A percentile compares a stretch with the other conserved stretches of the same genome.
These are phyloP conservation scores for Parazoanthus darwini DNA, from an alignment of 92 coral and sea anemone genomes.

Conservation along the genomic window DNA sequence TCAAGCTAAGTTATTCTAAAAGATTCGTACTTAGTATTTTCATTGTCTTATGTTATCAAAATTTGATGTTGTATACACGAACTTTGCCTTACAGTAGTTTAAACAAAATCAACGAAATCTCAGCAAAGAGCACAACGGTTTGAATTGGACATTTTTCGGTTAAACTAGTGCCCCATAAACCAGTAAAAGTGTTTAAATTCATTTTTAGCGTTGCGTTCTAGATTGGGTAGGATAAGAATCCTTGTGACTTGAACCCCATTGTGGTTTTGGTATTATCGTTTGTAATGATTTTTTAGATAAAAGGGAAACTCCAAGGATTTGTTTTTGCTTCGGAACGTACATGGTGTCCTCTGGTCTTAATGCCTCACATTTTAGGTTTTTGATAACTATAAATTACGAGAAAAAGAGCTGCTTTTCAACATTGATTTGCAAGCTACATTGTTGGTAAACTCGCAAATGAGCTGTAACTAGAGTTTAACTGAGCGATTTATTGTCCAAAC, in stretches of 20 bases:
- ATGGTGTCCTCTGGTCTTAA: background rate
- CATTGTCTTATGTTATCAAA: background rate
- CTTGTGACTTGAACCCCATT: background rate
- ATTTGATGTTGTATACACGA: background rate
- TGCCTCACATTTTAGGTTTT: background rate
- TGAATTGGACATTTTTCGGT: background rate
- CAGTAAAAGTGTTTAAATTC: background rate
- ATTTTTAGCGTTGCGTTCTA: background rate
- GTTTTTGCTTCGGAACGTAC: background rate
- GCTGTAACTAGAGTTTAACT: background rate
- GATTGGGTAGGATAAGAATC: background rate
- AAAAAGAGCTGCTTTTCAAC: background rate
- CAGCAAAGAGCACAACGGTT: background rate
- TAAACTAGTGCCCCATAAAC: background rate
- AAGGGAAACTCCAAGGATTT: background rate
- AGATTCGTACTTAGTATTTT: background rate
- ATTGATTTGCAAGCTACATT: background rate
- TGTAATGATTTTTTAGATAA: background rate
- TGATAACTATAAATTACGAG: background rate
- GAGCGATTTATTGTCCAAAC: background rate
- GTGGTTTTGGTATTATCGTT: conserved; percentile 22
- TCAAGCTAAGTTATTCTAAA: background rate
- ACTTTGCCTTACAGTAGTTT: background rate
- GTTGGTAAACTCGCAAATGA: background rate
- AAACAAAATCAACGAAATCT: background rate